phyloP scores from a whole-genome alignment of 2,113 vertebrate species.

The Sakesphorus luctuosus region DNA sequence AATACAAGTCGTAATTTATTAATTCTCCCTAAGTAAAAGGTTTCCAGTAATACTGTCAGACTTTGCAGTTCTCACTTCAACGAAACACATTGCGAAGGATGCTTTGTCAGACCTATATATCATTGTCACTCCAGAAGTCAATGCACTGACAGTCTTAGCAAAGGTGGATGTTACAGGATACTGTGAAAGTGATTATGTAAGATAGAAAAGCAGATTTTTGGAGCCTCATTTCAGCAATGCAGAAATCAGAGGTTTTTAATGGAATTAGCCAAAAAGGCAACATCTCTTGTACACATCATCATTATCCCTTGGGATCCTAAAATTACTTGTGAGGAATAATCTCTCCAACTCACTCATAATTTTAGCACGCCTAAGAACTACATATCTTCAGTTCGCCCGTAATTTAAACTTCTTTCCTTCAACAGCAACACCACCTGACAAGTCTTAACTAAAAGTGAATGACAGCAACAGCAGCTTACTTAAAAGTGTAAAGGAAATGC shows the following conservation, averaged over 20 bases:
- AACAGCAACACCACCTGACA: conserved; percentile 65
- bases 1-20: conserved; percentile 39
- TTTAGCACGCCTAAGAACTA: conserved; percentile 54
- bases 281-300: conserved; percentile 28
- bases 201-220: conserved; percentile 42
- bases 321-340: conserved; percentile 64
- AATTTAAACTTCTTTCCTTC: conserved; percentile 64
- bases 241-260: conserved; percentile 55
- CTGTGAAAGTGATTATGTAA: conserved; percentile 51
- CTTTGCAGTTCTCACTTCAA: conserved; percentile 34
- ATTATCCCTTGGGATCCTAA: conserved; percentile 46
- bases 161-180: conserved; percentile 54
- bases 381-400: neutral
- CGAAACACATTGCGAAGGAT: conserved; percentile 35
- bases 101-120: conserved; percentile 44
- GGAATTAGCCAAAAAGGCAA: conserved; percentile 35
- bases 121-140: conserved; percentile 53
- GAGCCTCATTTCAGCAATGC: conserved; percentile 8
- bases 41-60: conserved; percentile 35
- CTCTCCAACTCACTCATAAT: conserved; percentile 60
- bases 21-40: conserved; percentile 50
- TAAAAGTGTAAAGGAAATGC: conserved; percentile 54
- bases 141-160: conserved; percentile 17
- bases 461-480: conserved; percentile 65
- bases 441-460: conserved; percentile 69